Conservation (phyloP, 2,888 invertebrate genomes). For the Cephus runcator region DNA sequence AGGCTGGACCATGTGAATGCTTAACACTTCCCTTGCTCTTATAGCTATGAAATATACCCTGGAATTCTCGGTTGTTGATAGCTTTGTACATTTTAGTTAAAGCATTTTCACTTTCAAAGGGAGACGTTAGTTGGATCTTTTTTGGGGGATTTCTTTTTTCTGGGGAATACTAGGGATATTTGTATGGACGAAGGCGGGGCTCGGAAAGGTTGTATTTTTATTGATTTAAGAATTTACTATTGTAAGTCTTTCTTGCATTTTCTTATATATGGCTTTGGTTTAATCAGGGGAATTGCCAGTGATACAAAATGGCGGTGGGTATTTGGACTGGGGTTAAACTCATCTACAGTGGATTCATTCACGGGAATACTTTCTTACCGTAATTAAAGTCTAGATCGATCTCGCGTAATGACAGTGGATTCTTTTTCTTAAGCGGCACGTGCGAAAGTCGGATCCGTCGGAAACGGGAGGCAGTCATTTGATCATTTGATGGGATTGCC, state of each 20-base stretch:
- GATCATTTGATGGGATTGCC: conserved; percentile 55
- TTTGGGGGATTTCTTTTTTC: too few species aligned
- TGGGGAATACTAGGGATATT: background rate
- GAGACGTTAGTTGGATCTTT: background rate
- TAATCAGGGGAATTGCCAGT: too few species aligned
- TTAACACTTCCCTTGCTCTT: background rate
- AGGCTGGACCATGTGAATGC: background rate
- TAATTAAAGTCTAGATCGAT: background rate
- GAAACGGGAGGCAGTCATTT: conserved; percentile 58
- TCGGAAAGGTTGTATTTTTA: background rate
- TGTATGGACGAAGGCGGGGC: background rate
- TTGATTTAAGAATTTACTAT: background rate
- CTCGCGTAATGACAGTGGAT: background rate
- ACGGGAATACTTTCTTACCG: background rate
- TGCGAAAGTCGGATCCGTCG: conserved; percentile 42
- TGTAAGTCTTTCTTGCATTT: background rate
- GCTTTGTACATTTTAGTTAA: background rate
- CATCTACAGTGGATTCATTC: background rate
- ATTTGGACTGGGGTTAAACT: background rate
- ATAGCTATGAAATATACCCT: background rate
- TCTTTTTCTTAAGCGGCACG: conserved; percentile 42
- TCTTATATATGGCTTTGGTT: background rate
- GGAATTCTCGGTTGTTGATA: background rate
- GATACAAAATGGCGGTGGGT: background rate
- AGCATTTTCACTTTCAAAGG: background rate